Evolutionary conservation across 2,888 invertebrate species (phyloP).

Genomic region (Euclidia mi): DNA sequence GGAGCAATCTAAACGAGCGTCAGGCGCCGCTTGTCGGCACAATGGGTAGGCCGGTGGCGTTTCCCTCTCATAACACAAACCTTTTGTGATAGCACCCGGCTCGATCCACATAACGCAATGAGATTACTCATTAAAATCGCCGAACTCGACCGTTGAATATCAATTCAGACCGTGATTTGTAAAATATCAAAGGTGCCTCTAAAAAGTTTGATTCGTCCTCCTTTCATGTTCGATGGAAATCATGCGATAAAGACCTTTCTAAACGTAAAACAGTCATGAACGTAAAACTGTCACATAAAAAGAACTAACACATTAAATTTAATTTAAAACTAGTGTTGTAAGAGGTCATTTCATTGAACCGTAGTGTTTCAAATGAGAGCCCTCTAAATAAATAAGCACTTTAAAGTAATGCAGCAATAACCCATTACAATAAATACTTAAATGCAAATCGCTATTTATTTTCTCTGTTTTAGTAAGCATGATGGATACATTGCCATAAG

Average conservation of each 20-base stretch:
- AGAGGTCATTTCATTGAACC: no score
- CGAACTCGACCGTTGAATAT: constrained; percentile 29
- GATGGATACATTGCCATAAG: neutral
- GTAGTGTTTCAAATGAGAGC: no score
- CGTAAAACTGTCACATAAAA: no score
- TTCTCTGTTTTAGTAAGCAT: no score
- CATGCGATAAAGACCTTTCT: neutral
- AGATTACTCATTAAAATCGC: constrained; percentile 71
- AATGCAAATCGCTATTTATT: no score
- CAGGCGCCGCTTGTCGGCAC: constrained; percentile 57
- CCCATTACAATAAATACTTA: no score
- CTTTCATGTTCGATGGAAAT: constrained; percentile 5
- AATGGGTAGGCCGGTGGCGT: constrained; percentile 64
- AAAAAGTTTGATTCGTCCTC: constrained; percentile 8
- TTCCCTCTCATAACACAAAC: constrained; percentile 67
- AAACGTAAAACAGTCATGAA: no score
- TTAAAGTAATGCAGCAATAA: no score
- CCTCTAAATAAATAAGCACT: no score
- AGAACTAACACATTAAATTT: no score
- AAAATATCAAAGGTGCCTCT: constrained; percentile 30
- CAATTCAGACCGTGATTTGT: constrained; percentile 31
- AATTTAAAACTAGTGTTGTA: no score
- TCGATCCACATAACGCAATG: constrained; percentile 62
- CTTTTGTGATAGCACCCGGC: constrained; percentile 66
- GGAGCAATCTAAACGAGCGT: constrained; percentile 55